Conservation (phyloP, 1,140 invertebrate genomes). For the Helicoverpa zea region DNA sequence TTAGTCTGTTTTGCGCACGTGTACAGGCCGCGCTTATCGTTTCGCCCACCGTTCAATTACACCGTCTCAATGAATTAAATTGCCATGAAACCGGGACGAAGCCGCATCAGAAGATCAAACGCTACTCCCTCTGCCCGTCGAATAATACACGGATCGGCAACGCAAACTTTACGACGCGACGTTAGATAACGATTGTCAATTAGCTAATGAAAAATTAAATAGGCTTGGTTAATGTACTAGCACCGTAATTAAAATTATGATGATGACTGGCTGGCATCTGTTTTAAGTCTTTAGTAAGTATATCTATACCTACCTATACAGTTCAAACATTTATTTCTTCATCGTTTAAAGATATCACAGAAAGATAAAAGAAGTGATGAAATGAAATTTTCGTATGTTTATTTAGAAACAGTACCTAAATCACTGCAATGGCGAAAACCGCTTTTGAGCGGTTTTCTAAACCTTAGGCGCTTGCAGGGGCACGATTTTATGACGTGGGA, state of each 20-base stretch:
- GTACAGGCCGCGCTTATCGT: constrained; percentile 61
- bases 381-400: no score
- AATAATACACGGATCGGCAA: constrained; percentile 60
- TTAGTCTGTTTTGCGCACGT: constrained; percentile 77
- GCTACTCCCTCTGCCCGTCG: constrained; percentile 62
- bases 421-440: no score
- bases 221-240: constrained; percentile 68
- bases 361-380: no score
- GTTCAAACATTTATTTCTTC: background rate
- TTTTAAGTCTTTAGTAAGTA: constrained; percentile 57
- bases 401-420: no score
- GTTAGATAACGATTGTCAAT: constrained; percentile 85
- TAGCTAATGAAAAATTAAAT: constrained; percentile 86
- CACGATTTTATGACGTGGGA: no score
- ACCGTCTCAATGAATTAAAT: constrained; percentile 80
- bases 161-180: constrained; percentile 73
- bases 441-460: no score
- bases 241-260: constrained; percentile 82
- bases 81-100: constrained; percentile 66
- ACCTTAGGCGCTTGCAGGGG: no score
- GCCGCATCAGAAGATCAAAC: constrained; percentile 76
- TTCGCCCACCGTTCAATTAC: constrained; percentile 73
- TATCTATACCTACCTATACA: background rate
- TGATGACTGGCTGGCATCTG: constrained; percentile 77
- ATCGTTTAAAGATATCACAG: no score